Base-by-base conservation (phyloP, 2,113 vertebrate genomes). In the Psittacara wagleri region DNA sequence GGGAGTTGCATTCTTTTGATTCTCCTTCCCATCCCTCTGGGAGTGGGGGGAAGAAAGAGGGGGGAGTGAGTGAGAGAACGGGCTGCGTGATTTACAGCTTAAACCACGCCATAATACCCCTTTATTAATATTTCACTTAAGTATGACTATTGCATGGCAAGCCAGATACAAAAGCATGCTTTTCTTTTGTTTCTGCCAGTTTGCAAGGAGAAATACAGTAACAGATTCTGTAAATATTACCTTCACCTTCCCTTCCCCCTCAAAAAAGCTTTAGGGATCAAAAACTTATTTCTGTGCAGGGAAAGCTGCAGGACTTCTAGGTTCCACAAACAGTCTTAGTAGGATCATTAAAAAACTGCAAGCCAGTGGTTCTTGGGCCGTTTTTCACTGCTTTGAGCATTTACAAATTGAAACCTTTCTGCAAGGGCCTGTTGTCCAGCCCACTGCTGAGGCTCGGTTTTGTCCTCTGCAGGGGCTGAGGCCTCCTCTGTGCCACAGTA, bases 401-500 rank as follows among this genome's bases (percentile, higher is more conserved):
- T 64, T n/a, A 74, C 73, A 37, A 2, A 6, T 5, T 4, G 64
- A 46, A 59, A 13, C 37, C 16, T 76, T 52, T 35, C 23, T 70
- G 73, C 17, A 52, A 29, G 48, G 41, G 48, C 63, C 43, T 5
- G 2, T 11, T 37, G 41, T 62, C 29, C 43, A 62, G 44, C 31
- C 57, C 33, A 23, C 23, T 2, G 13, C 61, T 2, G 44, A 23
- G 33, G 12, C 69, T 44, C 4, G 3, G 59, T 12, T 2, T 7
- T 2, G 1, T 8, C 48, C 51, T 43, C 22, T 37, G 62, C 27
- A 9, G 49, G 10, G 78, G 37, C 78, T 73, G 66, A 14, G 4
- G 22, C 27, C 18, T 74, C 29, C 48, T 48, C 22, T 4, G 0
- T 2, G 75, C 19, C 13, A 6, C 35, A 19, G 0, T 5, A 3